Base-by-base conservation (phyloP, 1,140 invertebrate genomes). In the Diuraphis noxia region DNA sequence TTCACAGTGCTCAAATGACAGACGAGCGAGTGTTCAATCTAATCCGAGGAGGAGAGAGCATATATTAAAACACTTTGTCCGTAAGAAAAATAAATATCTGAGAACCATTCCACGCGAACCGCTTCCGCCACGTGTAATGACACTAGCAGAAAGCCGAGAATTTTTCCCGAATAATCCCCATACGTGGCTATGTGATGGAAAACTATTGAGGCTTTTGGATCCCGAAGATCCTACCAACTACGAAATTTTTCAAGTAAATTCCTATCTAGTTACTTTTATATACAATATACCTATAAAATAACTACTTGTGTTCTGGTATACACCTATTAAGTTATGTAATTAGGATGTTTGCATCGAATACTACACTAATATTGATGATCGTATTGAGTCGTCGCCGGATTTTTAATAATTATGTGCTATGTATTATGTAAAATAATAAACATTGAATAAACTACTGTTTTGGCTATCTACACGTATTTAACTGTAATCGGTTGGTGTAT, bases 161-260 rank as follows among this genome's bases (percentile, higher is more conserved):
- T 93, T 97, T 63, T 97, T 97, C 93, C 97, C 97, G 0, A 96
- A 96, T 63, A 96, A 97, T 36, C 96, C 96, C 6, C 97, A 98
- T 93, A 96, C 96, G 4, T 97, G 97, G 96, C 95, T 99, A 0
- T 99, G 98, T 94, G 97, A 98, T 93, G 98, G 98, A 13, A 97
- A 97, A 93, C 94, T 99, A 25, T 94, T 99, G 88, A 95, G 97
- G 77, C 95, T 99, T 25, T 96, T 96, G 25, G 98, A 99, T 94
- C 96, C 98, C 1, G 94, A 95, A 92, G 96, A 98, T 94, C 94
- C 96, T 1, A 96, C 96, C 88, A 99, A 99, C 93, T 96, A 97
- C 84, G 95, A 96, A 92, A 96, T 98, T 72, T 99, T 98, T 94
- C 96, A 97, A 95, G 96, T 97, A 94, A 95, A 85, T 46, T 19